phyloP scores from a whole-genome alignment of 2,113 vertebrate genomes.

The Lepidothrix coronata region DNA sequence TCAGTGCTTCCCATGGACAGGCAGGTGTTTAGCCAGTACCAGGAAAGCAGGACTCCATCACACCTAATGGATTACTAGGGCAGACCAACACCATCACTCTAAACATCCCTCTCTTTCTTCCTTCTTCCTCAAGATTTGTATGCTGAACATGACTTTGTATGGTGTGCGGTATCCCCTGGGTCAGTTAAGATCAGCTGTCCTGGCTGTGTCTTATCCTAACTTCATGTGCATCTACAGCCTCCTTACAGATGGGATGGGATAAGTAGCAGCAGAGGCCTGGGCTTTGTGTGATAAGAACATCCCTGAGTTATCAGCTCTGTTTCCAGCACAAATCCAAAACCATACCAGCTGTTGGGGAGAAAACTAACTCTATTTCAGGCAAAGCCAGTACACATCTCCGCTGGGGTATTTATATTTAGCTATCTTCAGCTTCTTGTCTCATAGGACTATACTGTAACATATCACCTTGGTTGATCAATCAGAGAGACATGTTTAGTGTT shows the following conservation, averaged over 20 bases:
- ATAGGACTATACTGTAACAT: no score
- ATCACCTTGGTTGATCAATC: fast-evolving
- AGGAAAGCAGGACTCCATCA: not conserved
- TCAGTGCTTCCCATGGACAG: not conserved
- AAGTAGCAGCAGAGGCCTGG: not conserved
- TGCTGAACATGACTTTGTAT: not conserved
- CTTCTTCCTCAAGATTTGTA: not conserved
- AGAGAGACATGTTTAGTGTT: fast-evolving
- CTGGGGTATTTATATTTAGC: fast-evolving
- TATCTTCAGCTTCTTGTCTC: not conserved
- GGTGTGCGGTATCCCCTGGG: no score
- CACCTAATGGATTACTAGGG: fast-evolving
- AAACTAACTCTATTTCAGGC: not conserved
- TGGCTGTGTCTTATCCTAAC: fast-evolving
- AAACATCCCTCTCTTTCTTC: not conserved
- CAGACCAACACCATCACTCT: not conserved
- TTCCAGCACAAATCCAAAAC: not conserved
- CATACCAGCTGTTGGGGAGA: not conserved
- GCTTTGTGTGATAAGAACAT: not conserved
- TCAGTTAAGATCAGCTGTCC: no score
- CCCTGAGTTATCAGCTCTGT: no score
- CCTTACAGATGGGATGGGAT: no score
- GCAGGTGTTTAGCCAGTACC: no score
- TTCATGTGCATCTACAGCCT: no score
- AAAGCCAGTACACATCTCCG: not conserved